A percentile compares a stretch with the other conserved stretches of the same genome.
Evolutionary conservation across 1,140 invertebrate species (phyloP).

Genomic region (Lepidurus couesii): DNA sequence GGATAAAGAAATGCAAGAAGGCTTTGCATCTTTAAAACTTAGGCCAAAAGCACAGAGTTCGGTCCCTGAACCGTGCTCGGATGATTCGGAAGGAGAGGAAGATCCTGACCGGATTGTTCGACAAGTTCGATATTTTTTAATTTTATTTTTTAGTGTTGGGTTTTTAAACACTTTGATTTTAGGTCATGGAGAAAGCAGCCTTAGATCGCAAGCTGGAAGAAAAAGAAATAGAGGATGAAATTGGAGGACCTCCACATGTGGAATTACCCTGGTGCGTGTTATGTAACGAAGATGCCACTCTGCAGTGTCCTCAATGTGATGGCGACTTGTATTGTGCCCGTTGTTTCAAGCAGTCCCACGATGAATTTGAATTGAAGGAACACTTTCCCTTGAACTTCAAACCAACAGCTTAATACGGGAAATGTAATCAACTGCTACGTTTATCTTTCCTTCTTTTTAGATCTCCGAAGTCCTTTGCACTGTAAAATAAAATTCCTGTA

Average conservation of each 20-base stretch:
- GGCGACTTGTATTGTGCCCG: conserved; percentile 62
- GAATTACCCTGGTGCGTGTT: conserved; percentile 70
- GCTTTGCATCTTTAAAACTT: neutral
- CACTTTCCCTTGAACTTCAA: conserved; percentile 24
- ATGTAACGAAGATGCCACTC: conserved; percentile 65
- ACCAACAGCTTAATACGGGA: neutral
- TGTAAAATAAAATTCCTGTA: neutral
- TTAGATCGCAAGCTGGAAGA: conserved; percentile 24
- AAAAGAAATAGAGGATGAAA: conserved; percentile 26
- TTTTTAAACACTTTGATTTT: neutral
- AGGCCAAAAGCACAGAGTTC: neutral
- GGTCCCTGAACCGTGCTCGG: neutral
- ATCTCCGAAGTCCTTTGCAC: neutral
- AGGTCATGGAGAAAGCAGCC: conserved; percentile 25
- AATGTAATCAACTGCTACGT: neutral
- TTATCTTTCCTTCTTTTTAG: neutral
- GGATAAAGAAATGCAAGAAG: conserved; percentile 3
- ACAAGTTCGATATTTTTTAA: neutral
- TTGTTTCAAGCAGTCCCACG: conserved; percentile 56
- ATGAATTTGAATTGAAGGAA: conserved; percentile 38
- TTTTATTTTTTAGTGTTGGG: neutral
- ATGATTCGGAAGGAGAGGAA: conserved; percentile 31
- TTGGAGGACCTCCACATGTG: conserved; percentile 41
- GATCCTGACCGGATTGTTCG: conserved; percentile 11
- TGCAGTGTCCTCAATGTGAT: conserved; percentile 62